A percentile compares a stretch with the other conserved stretches of the same genome.
Conservation (phyloP, 2,797 vertebrate genomes). For the Typhlichthys eigenmanni region DNA sequence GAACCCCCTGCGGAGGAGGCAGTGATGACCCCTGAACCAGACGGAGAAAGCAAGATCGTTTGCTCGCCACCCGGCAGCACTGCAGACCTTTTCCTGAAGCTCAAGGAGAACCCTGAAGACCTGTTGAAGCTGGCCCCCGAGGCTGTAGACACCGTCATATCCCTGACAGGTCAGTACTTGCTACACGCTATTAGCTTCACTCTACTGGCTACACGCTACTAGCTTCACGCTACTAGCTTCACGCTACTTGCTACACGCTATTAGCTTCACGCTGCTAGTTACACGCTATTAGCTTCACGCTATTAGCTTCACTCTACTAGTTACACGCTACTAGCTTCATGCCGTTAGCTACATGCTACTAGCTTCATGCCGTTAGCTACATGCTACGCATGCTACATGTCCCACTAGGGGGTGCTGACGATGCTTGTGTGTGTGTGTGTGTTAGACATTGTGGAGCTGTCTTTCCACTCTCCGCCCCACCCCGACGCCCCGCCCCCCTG, state of each 20-base stretch:
- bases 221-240: too few relatives aligned
- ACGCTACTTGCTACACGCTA: too few relatives aligned
- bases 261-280: too few relatives aligned
- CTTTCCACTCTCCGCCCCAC: slow-evolving; percentile 44
- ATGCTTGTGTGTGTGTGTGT: not conserved
- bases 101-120: slow-evolving; percentile 56
- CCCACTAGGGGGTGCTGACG: not conserved
- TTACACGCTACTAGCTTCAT: too few relatives aligned
- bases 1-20: not conserved
- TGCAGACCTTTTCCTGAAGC: slow-evolving; percentile 36
- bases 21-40: not conserved
- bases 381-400: not conserved
- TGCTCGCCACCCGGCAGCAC: slow-evolving; percentile 7
- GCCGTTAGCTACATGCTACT: too few relatives aligned
- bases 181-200: too few relatives aligned
- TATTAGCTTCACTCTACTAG: too few relatives aligned
- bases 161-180: slow-evolving; percentile 48
- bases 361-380: too few relatives aligned
- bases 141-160: slow-evolving; percentile 41
- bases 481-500: slow-evolving; percentile 58
- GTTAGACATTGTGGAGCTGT: slow-evolving; percentile 62
- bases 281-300: too few relatives aligned
- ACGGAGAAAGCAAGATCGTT: not conserved
- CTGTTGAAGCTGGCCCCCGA: slow-evolving; percentile 54
- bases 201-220: too few relatives aligned